These are phyloP conservation scores for Petrocephalus zakoni DNA, from an alignment of 2,113 vertebrate species.

Conservation along the genomic window DNA sequence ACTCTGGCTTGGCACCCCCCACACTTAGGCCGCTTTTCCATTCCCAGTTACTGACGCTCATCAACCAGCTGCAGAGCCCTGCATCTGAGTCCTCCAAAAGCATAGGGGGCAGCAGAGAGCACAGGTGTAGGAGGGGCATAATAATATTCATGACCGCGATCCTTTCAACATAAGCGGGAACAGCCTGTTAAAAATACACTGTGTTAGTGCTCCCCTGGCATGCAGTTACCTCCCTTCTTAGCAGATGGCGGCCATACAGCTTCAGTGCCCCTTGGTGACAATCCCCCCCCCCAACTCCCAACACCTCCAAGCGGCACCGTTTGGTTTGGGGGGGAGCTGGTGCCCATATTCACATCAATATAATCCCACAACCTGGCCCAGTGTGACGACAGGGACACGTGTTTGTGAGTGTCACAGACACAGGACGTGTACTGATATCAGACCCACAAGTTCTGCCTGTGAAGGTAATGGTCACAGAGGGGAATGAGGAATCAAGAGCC, in stretches of 20 bases:
- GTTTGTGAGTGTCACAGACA: background rate
- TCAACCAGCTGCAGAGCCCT: background rate
- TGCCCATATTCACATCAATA: background rate
- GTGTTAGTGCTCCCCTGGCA: background rate
- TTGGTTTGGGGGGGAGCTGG: background rate
- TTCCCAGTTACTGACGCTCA: background rate
- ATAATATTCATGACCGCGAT: background rate
- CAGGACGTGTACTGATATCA: background rate
- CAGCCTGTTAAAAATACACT: too few species aligned
- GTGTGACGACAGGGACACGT: background rate
- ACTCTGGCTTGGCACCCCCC: background rate
- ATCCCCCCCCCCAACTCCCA: background rate
- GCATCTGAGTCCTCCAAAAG: background rate
- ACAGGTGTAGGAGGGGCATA: background rate
- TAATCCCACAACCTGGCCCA: background rate
- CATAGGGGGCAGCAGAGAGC: constrained; percentile 1
- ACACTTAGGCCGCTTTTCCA: background rate
- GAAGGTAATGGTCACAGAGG: too few species aligned
- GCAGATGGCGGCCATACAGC: background rate
- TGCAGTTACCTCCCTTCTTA: background rate
- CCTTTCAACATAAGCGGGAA: too few species aligned
- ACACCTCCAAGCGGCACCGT: background rate
- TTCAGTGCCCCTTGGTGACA: background rate
- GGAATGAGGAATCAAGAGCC: too few species aligned
- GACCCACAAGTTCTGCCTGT: too few species aligned